Percentiles rank a stretch among this genome's conserved stretches.
phyloP scores from a whole-genome alignment of 2,797 vertebrate genomes.

The Darevskia mixta region DNA sequence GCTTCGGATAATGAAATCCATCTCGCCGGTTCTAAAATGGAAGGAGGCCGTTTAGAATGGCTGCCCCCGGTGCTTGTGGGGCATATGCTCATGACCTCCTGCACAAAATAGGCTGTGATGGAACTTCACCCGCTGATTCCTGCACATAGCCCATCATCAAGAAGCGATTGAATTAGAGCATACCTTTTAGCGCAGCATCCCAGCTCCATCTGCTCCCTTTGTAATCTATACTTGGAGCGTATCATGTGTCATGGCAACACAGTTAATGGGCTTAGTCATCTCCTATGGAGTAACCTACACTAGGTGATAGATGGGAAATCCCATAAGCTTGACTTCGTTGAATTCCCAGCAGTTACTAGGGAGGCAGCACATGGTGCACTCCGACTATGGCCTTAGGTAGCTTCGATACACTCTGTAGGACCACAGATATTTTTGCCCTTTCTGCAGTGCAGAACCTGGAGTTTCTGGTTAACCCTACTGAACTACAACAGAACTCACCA shows the following conservation, averaged over 20 bases:
- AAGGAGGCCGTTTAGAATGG: constrained; percentile 11
- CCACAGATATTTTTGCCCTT: neutral
- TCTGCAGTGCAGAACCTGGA: neutral
- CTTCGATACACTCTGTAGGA: neutral
- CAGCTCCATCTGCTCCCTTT: constrained; percentile 45
- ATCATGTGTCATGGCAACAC: neutral
- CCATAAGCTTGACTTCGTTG: constrained; percentile 7
- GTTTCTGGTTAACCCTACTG: neutral
- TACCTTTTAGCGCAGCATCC: constrained; percentile 46
- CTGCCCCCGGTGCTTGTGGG: neutral
- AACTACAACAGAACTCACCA: neutral
- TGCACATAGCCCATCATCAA: constrained; percentile 17
- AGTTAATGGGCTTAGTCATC: constrained; percentile 27
- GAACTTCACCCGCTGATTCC: constrained; percentile 38
- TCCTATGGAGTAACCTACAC: constrained; percentile 16
- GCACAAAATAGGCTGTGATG: constrained; percentile 12
- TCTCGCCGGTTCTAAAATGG: constrained; percentile 34
- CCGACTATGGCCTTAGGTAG: neutral
- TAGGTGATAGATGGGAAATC: constrained; percentile 36
- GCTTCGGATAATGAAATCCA: constrained; percentile 46
- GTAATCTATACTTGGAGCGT: constrained; percentile 29
- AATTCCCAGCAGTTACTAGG: neutral
- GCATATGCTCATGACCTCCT: neutral
- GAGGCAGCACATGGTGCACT: neutral
- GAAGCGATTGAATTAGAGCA: constrained; percentile 33